These are phyloP conservation scores for Tetanocera ferruginea DNA, from an alignment of 2,888 invertebrate species.

Conservation along the genomic window DNA sequence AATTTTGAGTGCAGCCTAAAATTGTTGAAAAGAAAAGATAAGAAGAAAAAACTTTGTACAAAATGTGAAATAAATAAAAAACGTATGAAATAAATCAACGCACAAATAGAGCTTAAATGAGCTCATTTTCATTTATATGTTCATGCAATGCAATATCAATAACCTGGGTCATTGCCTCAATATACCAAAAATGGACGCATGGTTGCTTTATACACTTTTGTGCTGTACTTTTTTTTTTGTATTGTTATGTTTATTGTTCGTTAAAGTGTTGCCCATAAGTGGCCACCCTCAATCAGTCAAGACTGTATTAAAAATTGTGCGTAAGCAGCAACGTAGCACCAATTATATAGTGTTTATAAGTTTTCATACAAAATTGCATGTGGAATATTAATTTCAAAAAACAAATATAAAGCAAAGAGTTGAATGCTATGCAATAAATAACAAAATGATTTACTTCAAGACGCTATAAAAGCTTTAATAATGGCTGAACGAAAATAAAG, in stretches of 20 bases:
- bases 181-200: neutral
- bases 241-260: slow-evolving; percentile 13
- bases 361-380: neutral
- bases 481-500: neutral
- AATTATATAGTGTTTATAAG: neutral
- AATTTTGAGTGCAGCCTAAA: neutral
- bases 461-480: neutral
- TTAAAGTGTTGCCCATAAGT: slow-evolving; percentile 64
- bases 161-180: slow-evolving; percentile 8
- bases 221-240: neutral
- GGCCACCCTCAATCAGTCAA: slow-evolving; percentile 31
- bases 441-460: neutral
- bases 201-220: neutral
- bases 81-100: slow-evolving; percentile 2
- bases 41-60: neutral
- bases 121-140: neutral
- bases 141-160: neutral
- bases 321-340: neutral
- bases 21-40: neutral
- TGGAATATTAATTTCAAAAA: neutral
- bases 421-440: neutral
- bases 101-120: slow-evolving; percentile 13
- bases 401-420: neutral
- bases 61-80: neutral
- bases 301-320: neutral